phyloP scores from a whole-genome alignment of 2,888 invertebrate genomes.

The Amphimallon solstitiale region DNA sequence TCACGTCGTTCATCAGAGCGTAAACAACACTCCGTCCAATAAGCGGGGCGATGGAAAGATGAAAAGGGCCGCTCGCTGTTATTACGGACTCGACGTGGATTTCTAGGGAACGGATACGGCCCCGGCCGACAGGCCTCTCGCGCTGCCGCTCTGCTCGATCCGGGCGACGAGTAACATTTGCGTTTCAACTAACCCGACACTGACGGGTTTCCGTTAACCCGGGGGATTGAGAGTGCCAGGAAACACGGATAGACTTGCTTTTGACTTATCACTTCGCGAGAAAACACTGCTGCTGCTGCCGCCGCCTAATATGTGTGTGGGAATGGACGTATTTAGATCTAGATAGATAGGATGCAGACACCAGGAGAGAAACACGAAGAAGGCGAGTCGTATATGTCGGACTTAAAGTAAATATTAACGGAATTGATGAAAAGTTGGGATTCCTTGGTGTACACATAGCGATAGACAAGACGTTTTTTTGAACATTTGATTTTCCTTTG shows the following conservation, averaged over 20 bases:
- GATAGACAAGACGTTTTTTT: too few relatives aligned
- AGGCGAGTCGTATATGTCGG: too few relatives aligned
- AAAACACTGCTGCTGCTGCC: not conserved
- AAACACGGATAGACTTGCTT: not conserved
- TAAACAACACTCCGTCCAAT: constrained; percentile 20
- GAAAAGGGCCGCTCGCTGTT: not conserved
- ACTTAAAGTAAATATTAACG: too few relatives aligned
- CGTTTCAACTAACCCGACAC: constrained; percentile 1
- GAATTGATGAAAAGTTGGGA: too few relatives aligned
- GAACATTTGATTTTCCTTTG: too few relatives aligned
- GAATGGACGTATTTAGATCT: too few relatives aligned
- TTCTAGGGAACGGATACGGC: constrained; percentile 17
- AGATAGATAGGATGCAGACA: too few relatives aligned
- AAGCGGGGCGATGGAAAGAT: constrained; percentile 4
- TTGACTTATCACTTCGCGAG: not conserved
- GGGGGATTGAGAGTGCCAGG: not conserved
- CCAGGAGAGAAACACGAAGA: too few relatives aligned
- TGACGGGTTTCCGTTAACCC: not conserved
- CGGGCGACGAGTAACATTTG: constrained; percentile 8
- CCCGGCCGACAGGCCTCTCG: too few relatives aligned
- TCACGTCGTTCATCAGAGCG: constrained; percentile 13
- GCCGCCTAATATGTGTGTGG: too few relatives aligned
- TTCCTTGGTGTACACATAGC: too few relatives aligned
- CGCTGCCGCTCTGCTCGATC: too few relatives aligned
- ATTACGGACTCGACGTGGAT: constrained; percentile 2